These are phyloP conservation scores for Cromileptes altivelis DNA, from an alignment of 2,113 vertebrate genomes.

Conservation along the genomic window DNA sequence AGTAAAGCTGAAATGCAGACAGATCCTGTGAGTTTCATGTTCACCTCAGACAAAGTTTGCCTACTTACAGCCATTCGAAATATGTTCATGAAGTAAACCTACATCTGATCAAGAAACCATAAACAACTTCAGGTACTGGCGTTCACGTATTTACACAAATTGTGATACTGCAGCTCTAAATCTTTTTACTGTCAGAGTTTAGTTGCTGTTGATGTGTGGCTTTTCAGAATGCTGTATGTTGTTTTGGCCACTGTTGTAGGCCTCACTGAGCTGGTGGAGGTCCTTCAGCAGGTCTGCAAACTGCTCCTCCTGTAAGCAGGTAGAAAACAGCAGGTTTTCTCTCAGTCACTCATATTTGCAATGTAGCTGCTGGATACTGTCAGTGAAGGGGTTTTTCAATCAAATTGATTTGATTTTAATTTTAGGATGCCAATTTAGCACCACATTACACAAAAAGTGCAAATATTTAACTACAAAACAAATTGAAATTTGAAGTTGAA, in stretches of 20 bases:
- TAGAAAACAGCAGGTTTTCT: constrained; percentile 1
- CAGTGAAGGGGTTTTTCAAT: not conserved
- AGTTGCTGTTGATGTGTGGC: constrained; percentile 57
- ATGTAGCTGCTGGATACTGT: not conserved
- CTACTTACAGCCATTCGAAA: not conserved
- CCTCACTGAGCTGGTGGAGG: constrained; percentile 69
- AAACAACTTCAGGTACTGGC: not conserved
- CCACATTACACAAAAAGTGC: not conserved
- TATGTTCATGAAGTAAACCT: not conserved
- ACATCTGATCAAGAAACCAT: not conserved
- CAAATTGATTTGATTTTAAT: not conserved
- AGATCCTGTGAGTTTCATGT: not conserved
- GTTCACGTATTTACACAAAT: constrained; percentile 13
- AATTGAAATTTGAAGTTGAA: not conserved
- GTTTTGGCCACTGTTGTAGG: constrained; percentile 47
- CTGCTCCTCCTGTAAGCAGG: constrained; percentile 82
- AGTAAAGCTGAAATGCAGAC: constrained; percentile 25
- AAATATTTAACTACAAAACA: not conserved
- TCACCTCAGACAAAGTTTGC: not conserved
- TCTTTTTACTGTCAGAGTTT: constrained; percentile 5
- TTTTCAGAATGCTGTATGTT: constrained; percentile 52
- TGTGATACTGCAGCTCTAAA: not conserved
- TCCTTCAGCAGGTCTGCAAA: constrained; percentile 80
- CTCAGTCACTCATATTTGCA: not conserved
- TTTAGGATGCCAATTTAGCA: not conserved